Base-by-base conservation (phyloP, 2,888 invertebrate genomes). In the Tetragnatha montana region DNA sequence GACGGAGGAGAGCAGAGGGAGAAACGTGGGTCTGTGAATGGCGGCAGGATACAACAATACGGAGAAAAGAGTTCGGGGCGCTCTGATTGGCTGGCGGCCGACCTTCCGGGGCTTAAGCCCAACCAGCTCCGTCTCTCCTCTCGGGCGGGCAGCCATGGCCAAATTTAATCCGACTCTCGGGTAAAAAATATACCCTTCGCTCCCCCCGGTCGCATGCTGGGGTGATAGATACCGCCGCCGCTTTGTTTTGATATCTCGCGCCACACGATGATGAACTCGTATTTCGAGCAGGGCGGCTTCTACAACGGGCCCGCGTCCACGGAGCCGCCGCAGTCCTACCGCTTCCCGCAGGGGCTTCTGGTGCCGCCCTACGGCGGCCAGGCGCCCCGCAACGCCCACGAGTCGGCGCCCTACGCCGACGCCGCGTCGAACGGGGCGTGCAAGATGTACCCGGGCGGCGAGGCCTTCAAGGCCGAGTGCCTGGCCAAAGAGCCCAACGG, bases 251-350 rank as follows among this genome's bases (percentile, higher is more conserved):
- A 69, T 80, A 35, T n/a, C 47, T 60, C 60, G 49, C 60, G 14
- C 60, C 8, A 60, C 14, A 70, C 49, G 71, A 93, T 92, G 93
- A 98, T 98, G 98, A 98, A 97, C 96, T 97, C 97, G 94, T 98
- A 98, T 94, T 98, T 98, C 94, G 98, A 98, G 95, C 98, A 98
- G 95, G 96, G 96, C 94, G 97, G 97, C 94, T 98, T 98, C 95
- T 98, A 98, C 95, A 97, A 97, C 93, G 95, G 96, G 93, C 97
- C 97, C 94, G 92, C 92, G 68, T 92, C 93, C 96, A 97, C 95
- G 96, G 97, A 94, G 94, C 95, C 93, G 95, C 91, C 92, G 94
- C 95, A 97, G 87, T 91, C 92, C 94, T 95, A 97, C 93, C 96
- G 97, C 91, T 97, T 97, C 93, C 97, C 97, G 19, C 94, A 98